Evolutionary conservation across 92 coral and sea anemone species (phyloP), one percentile per base, ranked within the genome.

Genomic region (Bergia puertoricense): DNA sequence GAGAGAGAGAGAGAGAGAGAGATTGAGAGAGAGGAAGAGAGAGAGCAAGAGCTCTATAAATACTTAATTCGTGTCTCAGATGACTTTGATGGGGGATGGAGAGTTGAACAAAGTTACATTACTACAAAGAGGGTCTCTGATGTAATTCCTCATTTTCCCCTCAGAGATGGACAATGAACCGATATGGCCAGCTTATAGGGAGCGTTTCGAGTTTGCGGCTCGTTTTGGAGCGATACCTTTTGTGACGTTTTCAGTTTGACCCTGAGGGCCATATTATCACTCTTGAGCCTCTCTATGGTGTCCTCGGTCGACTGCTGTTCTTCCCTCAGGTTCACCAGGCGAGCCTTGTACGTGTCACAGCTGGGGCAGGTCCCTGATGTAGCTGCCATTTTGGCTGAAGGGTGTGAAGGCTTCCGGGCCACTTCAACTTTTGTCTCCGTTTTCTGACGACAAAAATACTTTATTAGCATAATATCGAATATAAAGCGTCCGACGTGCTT

Each of bases 321-420:
- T 68, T 88, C 91, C 48, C 76, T 68, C 3, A 83, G 57, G 71
- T 85, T 88, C 4, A 79, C 56, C 16, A 95, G 78, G 65, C 88
- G 92, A 14, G 81, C 89, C 46, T 93, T 86, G 85, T 91, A 89
- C 44, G 90, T 76, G 30, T 88, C 82, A 75, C 98, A 95, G 48
- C 85, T 90, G 23, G 91, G 80, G 44, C 98, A 95, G 13, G 88
- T 92, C 45, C 62, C 83, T 45, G 78, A 46, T 62, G 56, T 41
- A 81, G 79, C 76, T 62, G 44, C 22, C 76, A 23, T 41, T 51
- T 37, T 46, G 36, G 88, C 85, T 67, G 41, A 82, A 54, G 59
- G 59, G 14, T 1, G 59, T 54, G 59, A 54, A 7, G 56, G 39
- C 69, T 54, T 85, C 89, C 81, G 81, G 36, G 73, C 59, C 76